phyloP scores from a whole-genome alignment of 2,113 vertebrate genomes.

The Perca fluviatilis region DNA sequence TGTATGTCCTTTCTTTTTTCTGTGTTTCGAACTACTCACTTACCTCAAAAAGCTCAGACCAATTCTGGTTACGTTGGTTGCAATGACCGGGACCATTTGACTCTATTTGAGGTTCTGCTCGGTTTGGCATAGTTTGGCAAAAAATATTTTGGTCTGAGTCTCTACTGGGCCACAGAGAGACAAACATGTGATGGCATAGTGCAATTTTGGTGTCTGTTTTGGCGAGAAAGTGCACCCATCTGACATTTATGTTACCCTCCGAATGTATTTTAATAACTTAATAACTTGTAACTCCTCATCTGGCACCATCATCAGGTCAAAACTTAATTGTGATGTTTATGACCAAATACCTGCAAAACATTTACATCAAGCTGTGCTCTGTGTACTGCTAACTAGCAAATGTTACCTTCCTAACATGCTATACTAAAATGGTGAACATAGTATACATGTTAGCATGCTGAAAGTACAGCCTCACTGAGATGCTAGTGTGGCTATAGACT shows the following conservation, averaged over 20 bases:
- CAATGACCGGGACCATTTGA: slow-evolving; percentile 22
- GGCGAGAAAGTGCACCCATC: background rate
- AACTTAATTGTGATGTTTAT: background rate
- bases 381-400: background rate
- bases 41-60: slow-evolving; percentile 62
- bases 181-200: background rate
- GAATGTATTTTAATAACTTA: too few species aligned
- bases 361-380: too few species aligned
- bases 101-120: slow-evolving; percentile 26
- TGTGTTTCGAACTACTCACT: slow-evolving; percentile 61
- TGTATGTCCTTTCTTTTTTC: slow-evolving; percentile 63
- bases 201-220: background rate
- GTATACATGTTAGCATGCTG: background rate
- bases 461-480: background rate
- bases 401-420: background rate
- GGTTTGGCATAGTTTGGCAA: background rate
- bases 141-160: background rate
- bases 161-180: background rate
- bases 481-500: background rate
- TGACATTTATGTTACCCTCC: too few species aligned
- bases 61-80: slow-evolving; percentile 63
- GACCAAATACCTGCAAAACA: background rate
- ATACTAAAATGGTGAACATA: background rate
- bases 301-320: background rate
- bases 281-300: background rate